These are phyloP conservation scores for Chascanopsetta lugubris DNA, from an alignment of 2,113 vertebrate genomes.

Conservation along the genomic window DNA sequence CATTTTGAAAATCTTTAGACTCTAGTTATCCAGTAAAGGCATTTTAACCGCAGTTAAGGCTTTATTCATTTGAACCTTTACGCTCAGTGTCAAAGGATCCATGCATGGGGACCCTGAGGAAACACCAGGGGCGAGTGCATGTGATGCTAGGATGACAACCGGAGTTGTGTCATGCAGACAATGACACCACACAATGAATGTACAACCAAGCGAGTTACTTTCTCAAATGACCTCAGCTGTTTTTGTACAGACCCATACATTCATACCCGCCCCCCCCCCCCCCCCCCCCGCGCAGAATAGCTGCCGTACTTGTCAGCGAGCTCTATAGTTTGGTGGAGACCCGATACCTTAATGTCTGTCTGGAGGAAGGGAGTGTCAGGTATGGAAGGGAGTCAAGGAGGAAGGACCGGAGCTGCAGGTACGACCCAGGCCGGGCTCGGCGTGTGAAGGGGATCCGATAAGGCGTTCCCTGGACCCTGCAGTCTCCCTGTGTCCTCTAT, in stretches of 20 bases:
- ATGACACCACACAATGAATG: slow-evolving; percentile 13
- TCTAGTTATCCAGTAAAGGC: too few relatives aligned
- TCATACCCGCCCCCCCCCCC: slow-evolving; percentile 24
- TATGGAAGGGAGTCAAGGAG: slow-evolving; percentile 49
- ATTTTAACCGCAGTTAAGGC: too few relatives aligned
- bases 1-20: too few relatives aligned
- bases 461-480: slow-evolving; percentile 67
- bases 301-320: slow-evolving; percentile 62
- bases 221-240: slow-evolving; percentile 58
- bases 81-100: too few relatives aligned
- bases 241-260: slow-evolving; percentile 33
- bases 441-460: slow-evolving; percentile 69
- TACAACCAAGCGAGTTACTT: slow-evolving; percentile 28
- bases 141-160: slow-evolving; percentile 19
- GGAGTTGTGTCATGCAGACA: slow-evolving; percentile 23
- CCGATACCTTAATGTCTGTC: slow-evolving; percentile 68
- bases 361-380: slow-evolving; percentile 64
- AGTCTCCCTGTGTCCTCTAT: slow-evolving; percentile 59
- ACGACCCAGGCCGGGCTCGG: slow-evolving; percentile 46
- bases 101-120: slow-evolving; percentile 16
- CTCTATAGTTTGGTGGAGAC: slow-evolving; percentile 71
- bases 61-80: too few relatives aligned
- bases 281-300: too few relatives aligned
- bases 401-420: slow-evolving; percentile 53
- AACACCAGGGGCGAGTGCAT: too few relatives aligned